Evolutionary conservation across 2,797 vertebrate genomes (phyloP).

Genomic region (Ibycter americanus): DNA sequence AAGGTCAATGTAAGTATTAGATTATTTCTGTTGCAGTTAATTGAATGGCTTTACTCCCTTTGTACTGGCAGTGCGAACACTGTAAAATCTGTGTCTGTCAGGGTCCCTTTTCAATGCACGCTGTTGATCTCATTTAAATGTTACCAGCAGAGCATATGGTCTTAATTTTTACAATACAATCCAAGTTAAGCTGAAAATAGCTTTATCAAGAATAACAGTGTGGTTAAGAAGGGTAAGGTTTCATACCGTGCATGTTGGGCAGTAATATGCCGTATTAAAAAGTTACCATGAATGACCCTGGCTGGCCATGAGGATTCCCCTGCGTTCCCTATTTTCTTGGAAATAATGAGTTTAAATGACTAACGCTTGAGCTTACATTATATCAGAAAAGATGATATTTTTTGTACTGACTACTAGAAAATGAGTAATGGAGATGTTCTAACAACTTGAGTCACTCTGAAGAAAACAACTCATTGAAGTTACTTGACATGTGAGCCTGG

Average conservation of each 20-base stretch:
- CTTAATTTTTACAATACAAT: neutral
- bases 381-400: neutral
- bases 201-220: neutral
- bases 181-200: neutral
- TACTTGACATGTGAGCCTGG: neutral
- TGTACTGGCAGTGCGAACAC: rapidly evolving
- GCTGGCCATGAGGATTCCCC: no score
- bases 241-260: rapidly evolving
- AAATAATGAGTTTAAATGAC: neutral
- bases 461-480: no score
- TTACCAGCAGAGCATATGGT: rapidly evolving
- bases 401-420: neutral
- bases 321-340: neutral
- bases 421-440: neutral
- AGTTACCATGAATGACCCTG: neutral
- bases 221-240: neutral
- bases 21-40: neutral
- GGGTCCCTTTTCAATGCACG: neutral
- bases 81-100: neutral
- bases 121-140: neutral
- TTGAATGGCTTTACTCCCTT: rapidly evolving
- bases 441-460: neutral
- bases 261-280: neutral
- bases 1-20: conserved; percentile 44
- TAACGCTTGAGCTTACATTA: rapidly evolving